Evolutionary conservation across 2,797 vertebrate species (phyloP), one percentile per base, ranked within the genome.

Genomic region (Smutsia gigantea): DNA sequence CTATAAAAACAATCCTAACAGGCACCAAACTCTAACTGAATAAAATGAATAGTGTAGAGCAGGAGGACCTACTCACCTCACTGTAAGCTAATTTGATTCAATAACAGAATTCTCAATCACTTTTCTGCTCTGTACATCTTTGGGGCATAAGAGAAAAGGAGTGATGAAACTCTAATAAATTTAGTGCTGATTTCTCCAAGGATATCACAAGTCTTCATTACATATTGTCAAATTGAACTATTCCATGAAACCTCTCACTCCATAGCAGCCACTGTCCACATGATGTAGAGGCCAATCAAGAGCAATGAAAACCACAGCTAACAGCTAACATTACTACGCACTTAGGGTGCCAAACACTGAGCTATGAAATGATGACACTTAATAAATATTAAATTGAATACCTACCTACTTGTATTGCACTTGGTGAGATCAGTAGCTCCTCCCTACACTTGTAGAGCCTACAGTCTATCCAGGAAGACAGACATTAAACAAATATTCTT

Each of bases 51-150:
- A 79, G n/a, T 17, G 5, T 21, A 14, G 10, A 66, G 37, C 64
- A 53, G 4, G 31, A 75, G 14, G 13, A 34, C 25, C 37, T 46
- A 19, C 7, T 18, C 39, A 55, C 23, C 49, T 90, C 31, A 31
- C 46, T 51, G 17, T 17, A 27, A 12, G 84, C 14, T 66, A n/a
- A 49, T 79, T 53, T 78, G 46, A 63, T 74, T 46, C 87, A 61
- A 34, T 59, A 87, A 86, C 34, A 90, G 64, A 68, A 79, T 83
- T 90, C 78, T 78, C 85, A 27, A 79, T 17, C 49, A 84, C 46
- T 87, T 93, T 25, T 87, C 21, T 87, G n/a, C 46, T 92, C n/a
- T 59, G 39, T 71, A 46, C 61, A 94, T 81, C 77, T 23, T 79
- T 69, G 31, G 39, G 11, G 37, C 64, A 29, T 49, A 57, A 61